Conservation (phyloP, 2,888 invertebrate genomes). For the Lasioglossum lativentre region DNA sequence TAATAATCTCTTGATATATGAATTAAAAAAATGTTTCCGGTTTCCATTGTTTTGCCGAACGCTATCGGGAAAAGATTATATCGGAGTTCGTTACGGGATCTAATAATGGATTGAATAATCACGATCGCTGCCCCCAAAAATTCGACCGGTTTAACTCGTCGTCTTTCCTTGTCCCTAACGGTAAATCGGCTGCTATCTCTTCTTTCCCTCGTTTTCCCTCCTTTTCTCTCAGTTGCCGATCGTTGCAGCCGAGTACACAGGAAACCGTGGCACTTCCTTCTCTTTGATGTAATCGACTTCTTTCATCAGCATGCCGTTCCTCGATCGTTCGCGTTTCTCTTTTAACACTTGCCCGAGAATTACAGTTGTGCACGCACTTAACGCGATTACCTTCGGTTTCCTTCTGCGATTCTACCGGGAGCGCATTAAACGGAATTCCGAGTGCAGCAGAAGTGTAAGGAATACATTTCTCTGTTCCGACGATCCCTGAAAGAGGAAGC, state of each 20-base stretch:
- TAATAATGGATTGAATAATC: constrained; percentile 43
- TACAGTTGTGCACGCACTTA: constrained; percentile 3
- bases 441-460: not conserved
- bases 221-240: not conserved
- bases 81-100: constrained; percentile 4
- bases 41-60: not conserved
- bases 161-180: constrained; percentile 69
- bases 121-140: constrained; percentile 67
- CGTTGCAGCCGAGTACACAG: constrained; percentile 58
- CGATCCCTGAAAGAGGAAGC: not conserved
- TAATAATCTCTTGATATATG: not conserved
- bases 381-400: constrained; percentile 14
- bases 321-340: constrained; percentile 1
- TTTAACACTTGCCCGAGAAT: not conserved
- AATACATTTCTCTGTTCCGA: not conserved
- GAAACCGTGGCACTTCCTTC: constrained; percentile 36
- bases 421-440: not conserved
- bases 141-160: constrained; percentile 71
- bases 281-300: constrained; percentile 33
- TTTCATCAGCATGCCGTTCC: constrained; percentile 29
- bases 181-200: constrained; percentile 62
- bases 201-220: constrained; percentile 12
- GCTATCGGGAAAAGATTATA: not conserved
- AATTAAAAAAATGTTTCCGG: not conserved
- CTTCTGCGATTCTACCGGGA: not conserved